A percentile compares a stretch with the other conserved stretches of the same genome.
Evolutionary conservation across 2,113 vertebrate genomes (phyloP).

Genomic region (Perccottus glenii): DNA sequence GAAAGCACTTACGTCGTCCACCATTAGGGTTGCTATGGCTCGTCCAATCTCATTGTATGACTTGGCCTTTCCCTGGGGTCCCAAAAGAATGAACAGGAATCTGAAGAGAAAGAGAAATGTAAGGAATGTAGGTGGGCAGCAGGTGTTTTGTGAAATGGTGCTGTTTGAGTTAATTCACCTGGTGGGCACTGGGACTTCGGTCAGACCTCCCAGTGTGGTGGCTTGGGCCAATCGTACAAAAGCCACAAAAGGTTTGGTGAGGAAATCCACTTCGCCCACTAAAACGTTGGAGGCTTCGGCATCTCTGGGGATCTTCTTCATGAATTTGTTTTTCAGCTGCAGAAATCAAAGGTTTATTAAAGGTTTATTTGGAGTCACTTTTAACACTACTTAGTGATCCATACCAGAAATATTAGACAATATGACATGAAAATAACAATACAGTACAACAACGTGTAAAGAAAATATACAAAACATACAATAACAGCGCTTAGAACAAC

Average conservation of each 20-base stretch:
- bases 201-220: slow-evolving; percentile 92
- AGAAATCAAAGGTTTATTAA: slow-evolving; percentile 2
- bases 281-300: slow-evolving; percentile 96
- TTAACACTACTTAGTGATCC: not conserved
- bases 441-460: too few species aligned
- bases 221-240: slow-evolving; percentile 94
- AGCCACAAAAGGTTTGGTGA: slow-evolving; percentile 94
- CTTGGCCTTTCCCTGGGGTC: slow-evolving; percentile 91
- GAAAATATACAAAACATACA: too few species aligned
- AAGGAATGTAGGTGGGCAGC: not conserved
- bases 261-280: slow-evolving; percentile 95
- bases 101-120: slow-evolving; percentile 67
- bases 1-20: slow-evolving; percentile 88
- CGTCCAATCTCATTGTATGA: slow-evolving; percentile 97
- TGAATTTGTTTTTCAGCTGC: slow-evolving; percentile 97
- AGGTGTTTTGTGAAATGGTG: not conserved
- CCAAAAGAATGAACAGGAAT: slow-evolving; percentile 96
- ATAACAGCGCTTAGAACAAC: too few species aligned
- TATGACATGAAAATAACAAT: too few species aligned
- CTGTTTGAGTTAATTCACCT: slow-evolving; percentile 77
- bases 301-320: slow-evolving; percentile 98
- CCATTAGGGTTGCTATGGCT: slow-evolving; percentile 96
- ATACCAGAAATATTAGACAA: too few species aligned
- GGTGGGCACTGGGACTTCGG: slow-evolving; percentile 95
- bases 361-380: not conserved